A percentile compares a stretch with the other conserved stretches of the same genome.
Conservation (phyloP, 2,113 vertebrate genomes). For the Dipodomys spectabilis region DNA sequence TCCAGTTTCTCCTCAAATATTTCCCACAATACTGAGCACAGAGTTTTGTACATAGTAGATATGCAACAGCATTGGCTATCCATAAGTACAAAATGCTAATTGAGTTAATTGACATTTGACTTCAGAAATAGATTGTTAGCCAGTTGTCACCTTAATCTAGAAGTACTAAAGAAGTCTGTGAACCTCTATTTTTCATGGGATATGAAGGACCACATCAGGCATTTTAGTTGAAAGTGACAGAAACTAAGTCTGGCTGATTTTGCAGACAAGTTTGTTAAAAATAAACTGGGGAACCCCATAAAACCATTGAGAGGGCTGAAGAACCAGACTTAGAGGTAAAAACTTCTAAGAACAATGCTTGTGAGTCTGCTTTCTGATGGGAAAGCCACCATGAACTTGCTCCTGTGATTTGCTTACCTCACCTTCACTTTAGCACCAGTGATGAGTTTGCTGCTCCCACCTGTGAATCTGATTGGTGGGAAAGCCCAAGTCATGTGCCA, state of each 20-base stretch:
- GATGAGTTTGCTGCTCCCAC: neutral
- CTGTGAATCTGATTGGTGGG: neutral
- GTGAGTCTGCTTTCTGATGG: neutral
- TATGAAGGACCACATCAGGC: neutral
- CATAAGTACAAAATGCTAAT: neutral
- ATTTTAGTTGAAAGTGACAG: neutral
- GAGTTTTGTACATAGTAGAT: neutral
- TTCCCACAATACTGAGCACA: neutral
- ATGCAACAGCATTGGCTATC: neutral
- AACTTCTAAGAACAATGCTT: neutral
- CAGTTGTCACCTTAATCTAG: neutral
- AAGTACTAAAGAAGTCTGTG: neutral
- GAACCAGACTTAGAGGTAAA: neutral
- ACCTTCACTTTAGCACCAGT: neutral
- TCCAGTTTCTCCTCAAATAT: neutral
- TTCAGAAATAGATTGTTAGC: neutral
- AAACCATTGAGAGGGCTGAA: neutral
- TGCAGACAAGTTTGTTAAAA: conserved; percentile 15
- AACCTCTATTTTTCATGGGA: neutral
- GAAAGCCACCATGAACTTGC: neutral
- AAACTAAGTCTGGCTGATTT: conserved; percentile 8
- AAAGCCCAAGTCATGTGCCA: neutral
- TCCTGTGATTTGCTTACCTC: neutral
- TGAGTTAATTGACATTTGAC: conserved; percentile 11
- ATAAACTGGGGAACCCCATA: neutral